phyloP scores from a whole-genome alignment of 2,888 invertebrate genomes.

The Hyalella azteca region DNA sequence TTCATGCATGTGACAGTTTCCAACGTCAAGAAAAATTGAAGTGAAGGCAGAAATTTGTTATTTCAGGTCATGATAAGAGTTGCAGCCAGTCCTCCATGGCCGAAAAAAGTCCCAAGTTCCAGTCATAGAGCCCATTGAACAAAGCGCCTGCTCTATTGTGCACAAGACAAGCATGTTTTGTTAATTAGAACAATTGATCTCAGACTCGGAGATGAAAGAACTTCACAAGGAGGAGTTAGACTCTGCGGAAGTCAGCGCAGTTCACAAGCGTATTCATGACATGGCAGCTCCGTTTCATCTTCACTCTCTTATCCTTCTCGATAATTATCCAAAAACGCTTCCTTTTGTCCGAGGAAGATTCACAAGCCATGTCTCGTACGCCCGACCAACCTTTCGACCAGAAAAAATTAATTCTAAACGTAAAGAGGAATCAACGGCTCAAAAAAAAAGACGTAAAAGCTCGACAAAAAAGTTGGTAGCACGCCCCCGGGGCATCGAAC shows the following conservation, averaged over 20 bases:
- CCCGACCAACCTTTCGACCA: neutral
- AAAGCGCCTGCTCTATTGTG: slow-evolving; percentile 21
- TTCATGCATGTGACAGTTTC: too few species aligned
- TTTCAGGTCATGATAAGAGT: neutral
- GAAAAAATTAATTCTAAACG: neutral
- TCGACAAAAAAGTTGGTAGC: neutral
- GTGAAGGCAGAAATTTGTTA: too few species aligned
- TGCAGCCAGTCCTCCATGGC: neutral
- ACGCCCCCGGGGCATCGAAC: neutral
- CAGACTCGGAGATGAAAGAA: slow-evolving; percentile 7
- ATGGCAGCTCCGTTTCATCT: slow-evolving; percentile 30
- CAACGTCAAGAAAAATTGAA: too few species aligned
- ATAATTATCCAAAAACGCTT: slow-evolving; percentile 23
- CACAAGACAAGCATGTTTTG: slow-evolving; percentile 20
- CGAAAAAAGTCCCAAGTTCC: neutral
- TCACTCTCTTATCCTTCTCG: neutral
- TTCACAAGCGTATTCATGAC: neutral
- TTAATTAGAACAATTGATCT: slow-evolving; percentile 31
- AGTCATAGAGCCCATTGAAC: slow-evolving; percentile 10
- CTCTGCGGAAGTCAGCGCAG: neutral
- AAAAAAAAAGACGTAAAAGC: neutral
- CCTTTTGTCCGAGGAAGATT: slow-evolving; percentile 31
- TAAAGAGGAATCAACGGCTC: neutral
- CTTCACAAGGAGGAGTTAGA: neutral
- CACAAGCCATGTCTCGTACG: neutral